These are phyloP conservation scores for Odontesthes bonariensis DNA, from an alignment of 2,113 vertebrate genomes.

Conservation along the genomic window DNA sequence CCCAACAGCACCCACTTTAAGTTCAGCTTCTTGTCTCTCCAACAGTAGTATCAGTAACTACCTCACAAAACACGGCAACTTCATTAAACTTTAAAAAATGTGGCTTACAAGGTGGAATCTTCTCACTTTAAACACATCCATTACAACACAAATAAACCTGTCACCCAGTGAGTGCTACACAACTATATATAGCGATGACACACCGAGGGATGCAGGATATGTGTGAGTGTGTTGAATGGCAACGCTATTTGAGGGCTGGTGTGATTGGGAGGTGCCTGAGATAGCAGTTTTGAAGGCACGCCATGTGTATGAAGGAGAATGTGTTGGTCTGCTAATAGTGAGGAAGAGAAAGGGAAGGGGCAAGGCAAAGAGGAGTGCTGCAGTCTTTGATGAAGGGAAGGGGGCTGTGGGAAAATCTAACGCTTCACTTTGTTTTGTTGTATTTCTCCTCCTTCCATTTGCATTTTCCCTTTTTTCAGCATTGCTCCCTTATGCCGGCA, in stretches of 20 bases:
- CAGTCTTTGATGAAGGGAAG: constrained; percentile 35
- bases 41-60: neutral
- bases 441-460: constrained; percentile 27
- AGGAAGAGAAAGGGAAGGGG: constrained; percentile 13
- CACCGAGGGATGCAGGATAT: constrained; percentile 58
- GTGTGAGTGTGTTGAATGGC: constrained; percentile 59
- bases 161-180: constrained; percentile 29
- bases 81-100: neutral
- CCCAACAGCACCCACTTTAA: constrained; percentile 9
- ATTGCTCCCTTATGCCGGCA: constrained; percentile 10
- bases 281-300: constrained; percentile 52
- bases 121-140: constrained; percentile 43
- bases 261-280: constrained; percentile 49
- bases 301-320: constrained; percentile 44
- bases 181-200: constrained; percentile 68
- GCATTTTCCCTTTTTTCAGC: constrained; percentile 7
- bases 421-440: neutral
- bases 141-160: constrained; percentile 67
- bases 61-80: neutral
- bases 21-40: constrained; percentile 12
- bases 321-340: constrained; percentile 58
- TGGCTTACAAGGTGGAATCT: constrained; percentile 2
- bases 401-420: constrained; percentile 11
- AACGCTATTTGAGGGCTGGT: constrained; percentile 31
- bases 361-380: constrained; percentile 14